phyloP scores from a whole-genome alignment of 2,888 invertebrate species.

The Carabus problematicus region DNA sequence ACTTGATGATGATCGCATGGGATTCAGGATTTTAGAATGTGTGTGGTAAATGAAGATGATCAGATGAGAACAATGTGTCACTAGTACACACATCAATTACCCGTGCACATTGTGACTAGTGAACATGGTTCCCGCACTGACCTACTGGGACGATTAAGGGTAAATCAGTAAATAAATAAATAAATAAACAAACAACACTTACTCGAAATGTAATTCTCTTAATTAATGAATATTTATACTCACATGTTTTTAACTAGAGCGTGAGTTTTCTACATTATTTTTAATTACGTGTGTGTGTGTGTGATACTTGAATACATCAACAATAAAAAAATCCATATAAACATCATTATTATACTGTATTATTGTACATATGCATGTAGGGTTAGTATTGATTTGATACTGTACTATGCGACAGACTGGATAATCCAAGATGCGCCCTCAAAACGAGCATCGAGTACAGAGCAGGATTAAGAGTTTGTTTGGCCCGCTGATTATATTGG shows the following conservation, averaged over 20 bases:
- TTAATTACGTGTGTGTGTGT: slow-evolving; percentile 27
- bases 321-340: not conserved
- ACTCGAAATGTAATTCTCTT: slow-evolving; percentile 32
- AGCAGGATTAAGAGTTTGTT: no score
- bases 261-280: slow-evolving; percentile 35
- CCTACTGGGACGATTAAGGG: not conserved
- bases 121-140: not conserved
- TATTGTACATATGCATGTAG: no score
- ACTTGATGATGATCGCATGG: slow-evolving; percentile 6
- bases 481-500: no score
- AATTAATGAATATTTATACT: slow-evolving; percentile 31
- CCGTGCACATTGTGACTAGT: not conserved
- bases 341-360: no score
- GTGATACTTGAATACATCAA: slow-evolving; percentile 22
- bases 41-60: not conserved
- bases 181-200: slow-evolving; percentile 30
- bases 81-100: not conserved
- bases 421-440: no score
- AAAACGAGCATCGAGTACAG: no score
- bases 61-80: not conserved
- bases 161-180: slow-evolving; percentile 18
- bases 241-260: slow-evolving; percentile 30
- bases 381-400: no score
- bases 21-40: no score
- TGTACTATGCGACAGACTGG: no score